phyloP scores from a whole-genome alignment of 2,797 vertebrate species.

The Allobates femoralis region DNA sequence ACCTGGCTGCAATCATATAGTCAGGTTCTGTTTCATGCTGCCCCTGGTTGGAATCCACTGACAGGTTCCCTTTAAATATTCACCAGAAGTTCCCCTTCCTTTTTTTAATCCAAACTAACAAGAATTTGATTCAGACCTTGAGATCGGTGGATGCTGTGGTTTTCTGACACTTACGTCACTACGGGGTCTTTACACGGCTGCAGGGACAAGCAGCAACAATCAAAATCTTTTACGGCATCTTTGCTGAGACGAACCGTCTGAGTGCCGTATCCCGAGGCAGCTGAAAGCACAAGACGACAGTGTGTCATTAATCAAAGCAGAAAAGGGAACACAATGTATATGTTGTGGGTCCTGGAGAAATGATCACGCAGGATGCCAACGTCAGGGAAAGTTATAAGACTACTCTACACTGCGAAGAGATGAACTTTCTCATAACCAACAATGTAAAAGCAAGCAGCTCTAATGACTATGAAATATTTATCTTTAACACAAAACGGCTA shows the following conservation, averaged over 20 bases:
- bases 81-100: no score
- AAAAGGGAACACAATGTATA: background rate
- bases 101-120: background rate
- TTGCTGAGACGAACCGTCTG: slow-evolving; percentile 89
- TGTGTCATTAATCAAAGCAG: background rate
- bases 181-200: slow-evolving; percentile 89
- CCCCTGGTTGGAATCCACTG: no score
- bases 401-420: background rate
- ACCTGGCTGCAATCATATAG: no score
- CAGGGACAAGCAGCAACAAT: slow-evolving; percentile 90
- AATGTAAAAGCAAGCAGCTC: no score
- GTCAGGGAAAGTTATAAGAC: background rate
- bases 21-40: no score
- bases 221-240: slow-evolving; percentile 92
- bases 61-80: no score
- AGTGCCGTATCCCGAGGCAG: slow-evolving; percentile 89
- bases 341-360: background rate
- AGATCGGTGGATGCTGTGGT: background rate
- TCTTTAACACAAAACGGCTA: no score
- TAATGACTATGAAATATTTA: no score
- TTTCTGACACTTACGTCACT: slow-evolving; percentile 79
- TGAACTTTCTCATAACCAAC: background rate
- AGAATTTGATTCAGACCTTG: background rate
- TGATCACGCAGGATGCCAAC: no score
- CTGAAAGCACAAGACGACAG: slow-evolving; percentile 67